Conservation (phyloP, 92 coral and sea anemone species). For the Metridium senile region DNA sequence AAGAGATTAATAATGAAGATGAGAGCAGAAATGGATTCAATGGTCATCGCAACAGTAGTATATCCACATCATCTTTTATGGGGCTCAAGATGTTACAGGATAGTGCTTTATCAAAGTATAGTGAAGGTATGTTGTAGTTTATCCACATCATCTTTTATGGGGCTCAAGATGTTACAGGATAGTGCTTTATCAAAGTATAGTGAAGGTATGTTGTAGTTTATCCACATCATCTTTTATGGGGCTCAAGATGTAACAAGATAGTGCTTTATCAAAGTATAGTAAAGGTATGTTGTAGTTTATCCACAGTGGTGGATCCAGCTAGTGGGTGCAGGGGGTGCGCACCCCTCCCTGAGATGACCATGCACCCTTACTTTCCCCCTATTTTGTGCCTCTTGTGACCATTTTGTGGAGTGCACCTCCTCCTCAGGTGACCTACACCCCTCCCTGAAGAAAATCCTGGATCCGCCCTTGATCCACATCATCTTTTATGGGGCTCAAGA, state of each 20-base stretch:
- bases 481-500: slow-evolving; percentile 43
- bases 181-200: slow-evolving; percentile 21
- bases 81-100: slow-evolving; percentile 42
- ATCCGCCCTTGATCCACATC: too few relatives aligned
- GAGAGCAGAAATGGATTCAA: slow-evolving; percentile 1
- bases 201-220: slow-evolving; percentile 26
- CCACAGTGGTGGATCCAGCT: not conserved
- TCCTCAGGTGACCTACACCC: too few relatives aligned
- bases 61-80: slow-evolving; percentile 35
- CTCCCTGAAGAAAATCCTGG: too few relatives aligned
- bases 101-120: slow-evolving; percentile 19
- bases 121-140: slow-evolving; percentile 28
- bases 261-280: slow-evolving; percentile 19
- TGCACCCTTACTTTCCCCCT: too few relatives aligned
- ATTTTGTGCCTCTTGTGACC: too few relatives aligned
- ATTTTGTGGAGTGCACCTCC: too few relatives aligned
- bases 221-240: slow-evolving; percentile 42
- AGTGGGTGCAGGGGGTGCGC: too few relatives aligned
- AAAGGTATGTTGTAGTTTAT: slow-evolving; percentile 24
- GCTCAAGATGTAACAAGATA: slow-evolving; percentile 34
- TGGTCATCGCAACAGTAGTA: slow-evolving; percentile 27
- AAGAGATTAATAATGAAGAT: not conserved
- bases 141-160: slow-evolving; percentile 38
- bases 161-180: slow-evolving; percentile 37
- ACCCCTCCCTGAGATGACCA: too few relatives aligned